Evolutionary conservation across 2,888 invertebrate genomes (phyloP).

Genomic region (Watsonalla cultraria): DNA sequence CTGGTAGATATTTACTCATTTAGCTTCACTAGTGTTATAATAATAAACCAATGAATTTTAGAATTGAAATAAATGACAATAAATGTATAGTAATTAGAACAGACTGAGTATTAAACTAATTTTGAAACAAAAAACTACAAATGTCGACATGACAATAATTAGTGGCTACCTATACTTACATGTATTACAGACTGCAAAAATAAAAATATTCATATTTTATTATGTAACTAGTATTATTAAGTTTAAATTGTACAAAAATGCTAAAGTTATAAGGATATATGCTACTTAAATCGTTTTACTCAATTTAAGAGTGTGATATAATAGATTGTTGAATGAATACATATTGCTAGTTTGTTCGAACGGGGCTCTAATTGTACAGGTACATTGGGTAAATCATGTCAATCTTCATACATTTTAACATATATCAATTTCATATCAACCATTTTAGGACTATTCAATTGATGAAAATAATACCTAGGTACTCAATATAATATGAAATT

Average conservation of each 20-base stretch:
- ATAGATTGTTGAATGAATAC: constrained; percentile 32
- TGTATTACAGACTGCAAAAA: neutral
- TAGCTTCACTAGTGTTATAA: neutral
- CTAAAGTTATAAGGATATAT: no score
- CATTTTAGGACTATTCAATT: constrained; percentile 27
- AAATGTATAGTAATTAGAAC: neutral
- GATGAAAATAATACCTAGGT: no score
- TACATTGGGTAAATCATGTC: constrained; percentile 66
- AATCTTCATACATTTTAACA: constrained; percentile 43
- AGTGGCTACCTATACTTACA: neutral
- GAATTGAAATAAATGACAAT: neutral
- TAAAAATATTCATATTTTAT: neutral
- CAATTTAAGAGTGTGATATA: constrained; percentile 44
- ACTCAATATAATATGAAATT: no score
- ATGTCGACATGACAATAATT: neutral
- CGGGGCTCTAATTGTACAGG: constrained; percentile 34
- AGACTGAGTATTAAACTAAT: neutral
- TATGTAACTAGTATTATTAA: no score
- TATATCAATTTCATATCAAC: constrained; percentile 76
- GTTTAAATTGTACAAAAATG: no score
- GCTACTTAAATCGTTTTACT: constrained; percentile 7
- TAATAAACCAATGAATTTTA: neutral
- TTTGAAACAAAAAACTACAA: neutral
- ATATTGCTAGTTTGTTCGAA: constrained; percentile 16
- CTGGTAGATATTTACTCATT: neutral